Evolutionary conservation across 2,888 invertebrate species (phyloP).

Genomic region (Mechanitis mazaeus): DNA sequence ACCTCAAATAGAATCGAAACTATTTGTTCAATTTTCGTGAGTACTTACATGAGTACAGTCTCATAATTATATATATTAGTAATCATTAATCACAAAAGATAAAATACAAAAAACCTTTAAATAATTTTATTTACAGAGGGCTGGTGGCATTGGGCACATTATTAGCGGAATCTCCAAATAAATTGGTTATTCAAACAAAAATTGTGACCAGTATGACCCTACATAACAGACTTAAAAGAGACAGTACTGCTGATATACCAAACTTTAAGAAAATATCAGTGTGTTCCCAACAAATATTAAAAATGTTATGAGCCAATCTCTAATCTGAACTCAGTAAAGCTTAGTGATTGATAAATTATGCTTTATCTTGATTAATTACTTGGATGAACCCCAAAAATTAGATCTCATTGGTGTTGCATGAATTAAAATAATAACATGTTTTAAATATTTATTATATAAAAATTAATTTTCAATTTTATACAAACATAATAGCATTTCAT

Average conservation of each 20-base stretch:
- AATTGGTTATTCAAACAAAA: slow-evolving; percentile 57
- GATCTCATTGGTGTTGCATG: slow-evolving; percentile 7
- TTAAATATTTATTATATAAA: slow-evolving; percentile 23
- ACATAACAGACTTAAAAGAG: slow-evolving; percentile 59
- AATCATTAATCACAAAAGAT: no score
- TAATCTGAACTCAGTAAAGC: slow-evolving; percentile 8
- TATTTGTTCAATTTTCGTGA: no score
- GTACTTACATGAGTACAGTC: no score
- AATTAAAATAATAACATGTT: slow-evolving; percentile 7
- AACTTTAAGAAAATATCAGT: slow-evolving; percentile 53
- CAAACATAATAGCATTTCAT: slow-evolving; percentile 10
- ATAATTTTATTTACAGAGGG: slow-evolving; percentile 60
- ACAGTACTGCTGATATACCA: slow-evolving; percentile 48
- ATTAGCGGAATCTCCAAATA: slow-evolving; percentile 66
- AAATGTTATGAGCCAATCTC: slow-evolving; percentile 50
- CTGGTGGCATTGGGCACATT: slow-evolving; percentile 88
- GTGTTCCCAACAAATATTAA: slow-evolving; percentile 65
- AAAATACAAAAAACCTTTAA: not conserved
- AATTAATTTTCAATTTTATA: slow-evolving; percentile 19
- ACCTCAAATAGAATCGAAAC: no score
- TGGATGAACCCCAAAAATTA: not conserved
- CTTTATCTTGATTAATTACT: not conserved
- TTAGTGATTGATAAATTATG: slow-evolving; percentile 15
- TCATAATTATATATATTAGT: no score
- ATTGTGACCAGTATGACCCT: slow-evolving; percentile 53